Conservation (phyloP, 1,140 invertebrate species). For the Psilanteris sp. region DNA sequence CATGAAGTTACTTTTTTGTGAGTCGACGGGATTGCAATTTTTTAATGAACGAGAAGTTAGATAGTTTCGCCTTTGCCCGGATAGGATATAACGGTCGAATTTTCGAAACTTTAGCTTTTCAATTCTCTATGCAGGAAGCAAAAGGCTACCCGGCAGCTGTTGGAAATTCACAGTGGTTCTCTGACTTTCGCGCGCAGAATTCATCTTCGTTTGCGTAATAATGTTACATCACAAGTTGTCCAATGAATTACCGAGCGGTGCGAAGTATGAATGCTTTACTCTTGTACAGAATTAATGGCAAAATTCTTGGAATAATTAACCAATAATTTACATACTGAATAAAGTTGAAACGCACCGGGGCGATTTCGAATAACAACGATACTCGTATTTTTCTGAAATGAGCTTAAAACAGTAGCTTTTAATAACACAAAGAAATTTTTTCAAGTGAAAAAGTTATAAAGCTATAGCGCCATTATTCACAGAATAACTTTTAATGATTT, state of each 20-base stretch:
- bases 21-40: slow-evolving; percentile 39
- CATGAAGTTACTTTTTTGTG: slow-evolving; percentile 32
- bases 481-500: slow-evolving; percentile 34
- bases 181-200: slow-evolving; percentile 47
- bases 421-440: slow-evolving; percentile 44
- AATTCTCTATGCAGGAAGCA: slow-evolving; percentile 50
- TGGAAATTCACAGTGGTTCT: slow-evolving; percentile 53
- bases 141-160: slow-evolving; percentile 48
- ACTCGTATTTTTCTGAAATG: slow-evolving; percentile 37
- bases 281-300: slow-evolving; percentile 57
- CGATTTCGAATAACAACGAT: slow-evolving; percentile 34
- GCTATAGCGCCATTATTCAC: slow-evolving; percentile 3
- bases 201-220: slow-evolving; percentile 62
- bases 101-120: slow-evolving; percentile 57
- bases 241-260: slow-evolving; percentile 53
- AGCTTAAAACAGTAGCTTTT: slow-evolving; percentile 30
- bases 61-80: slow-evolving; percentile 38
- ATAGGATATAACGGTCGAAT: slow-evolving; percentile 38
- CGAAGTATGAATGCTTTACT: slow-evolving; percentile 59
- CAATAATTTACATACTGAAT: slow-evolving; percentile 57
- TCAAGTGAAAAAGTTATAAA: slow-evolving; percentile 27
- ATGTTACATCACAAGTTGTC: slow-evolving; percentile 59
- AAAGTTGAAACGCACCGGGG: slow-evolving; percentile 9
- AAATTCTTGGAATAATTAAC: slow-evolving; percentile 60
- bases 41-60: slow-evolving; percentile 51